Evolutionary conservation across 2,113 vertebrate species (phyloP).

Genomic region (Mesocricetus auratus): DNA sequence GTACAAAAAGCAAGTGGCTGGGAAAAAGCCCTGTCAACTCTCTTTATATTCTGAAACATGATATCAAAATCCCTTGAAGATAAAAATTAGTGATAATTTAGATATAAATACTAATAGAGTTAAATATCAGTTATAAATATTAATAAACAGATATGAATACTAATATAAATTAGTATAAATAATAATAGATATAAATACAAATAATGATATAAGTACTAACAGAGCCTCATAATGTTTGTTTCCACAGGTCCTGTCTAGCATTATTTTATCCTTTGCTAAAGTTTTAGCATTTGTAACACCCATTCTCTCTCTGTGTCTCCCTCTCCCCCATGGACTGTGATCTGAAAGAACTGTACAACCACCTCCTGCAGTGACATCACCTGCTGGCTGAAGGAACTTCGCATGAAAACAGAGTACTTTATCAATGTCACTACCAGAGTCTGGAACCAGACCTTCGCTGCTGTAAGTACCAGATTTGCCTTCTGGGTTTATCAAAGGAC

Average conservation of each 20-base stretch:
- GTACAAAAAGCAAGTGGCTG: neutral
- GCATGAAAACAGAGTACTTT: constrained; percentile 88
- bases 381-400: constrained; percentile 90
- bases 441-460: constrained; percentile 93
- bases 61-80: neutral
- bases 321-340: neutral
- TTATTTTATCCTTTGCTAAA: neutral
- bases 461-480: constrained; percentile 86
- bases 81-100: neutral
- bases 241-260: neutral
- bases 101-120: neutral
- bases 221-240: no score
- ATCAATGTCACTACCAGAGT: constrained; percentile 93
- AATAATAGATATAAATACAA: neutral
- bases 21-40: neutral
- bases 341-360: constrained; percentile 90
- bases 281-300: neutral
- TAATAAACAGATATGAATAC: neutral
- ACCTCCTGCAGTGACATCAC: constrained; percentile 88
- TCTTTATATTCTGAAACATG: neutral
- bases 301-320: neutral
- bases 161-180: neutral
- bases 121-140: neutral
- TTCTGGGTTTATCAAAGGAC: neutral
- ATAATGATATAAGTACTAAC: no score